A percentile compares a stretch with the other conserved stretches of the same genome.
Conservation (phyloP, 1,140 invertebrate species). For the Drosophila nigromelanica region DNA sequence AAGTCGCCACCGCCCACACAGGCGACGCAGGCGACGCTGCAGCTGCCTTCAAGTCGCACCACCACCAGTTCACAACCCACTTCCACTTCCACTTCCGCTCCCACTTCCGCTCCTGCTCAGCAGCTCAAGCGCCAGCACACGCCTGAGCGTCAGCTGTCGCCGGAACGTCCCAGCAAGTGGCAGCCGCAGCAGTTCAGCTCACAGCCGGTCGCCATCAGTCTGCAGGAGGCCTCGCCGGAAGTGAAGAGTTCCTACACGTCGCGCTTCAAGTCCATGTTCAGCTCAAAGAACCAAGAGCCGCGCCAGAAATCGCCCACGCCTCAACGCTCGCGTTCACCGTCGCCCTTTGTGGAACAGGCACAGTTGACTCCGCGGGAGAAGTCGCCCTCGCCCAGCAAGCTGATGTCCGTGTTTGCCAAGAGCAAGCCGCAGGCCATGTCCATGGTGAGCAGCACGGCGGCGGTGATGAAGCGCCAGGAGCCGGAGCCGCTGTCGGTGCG, state of each 20-base stretch:
- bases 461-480: constrained; percentile 62
- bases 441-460: constrained; percentile 49
- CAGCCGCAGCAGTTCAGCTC: no score
- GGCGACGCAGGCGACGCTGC: constrained; percentile 30
- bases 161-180: constrained; percentile 53
- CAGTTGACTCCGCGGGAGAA: constrained; percentile 50
- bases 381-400: constrained; percentile 60
- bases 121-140: constrained; percentile 72
- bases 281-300: constrained; percentile 41
- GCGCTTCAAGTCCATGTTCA: constrained; percentile 74
- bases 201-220: constrained; percentile 26
- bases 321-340: constrained; percentile 49
- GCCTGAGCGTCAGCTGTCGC: constrained; percentile 62
- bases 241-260: constrained; percentile 69
- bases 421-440: constrained; percentile 62
- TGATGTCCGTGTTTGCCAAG: constrained; percentile 62
- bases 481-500: constrained; percentile 68
- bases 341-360: constrained; percentile 25
- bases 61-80: constrained; percentile 37
- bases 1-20: constrained; percentile 51
- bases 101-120: constrained; percentile 11
- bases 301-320: constrained; percentile 54
- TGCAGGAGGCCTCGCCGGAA: constrained; percentile 57
- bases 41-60: constrained; percentile 58
- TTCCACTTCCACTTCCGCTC: constrained; percentile 4